A percentile compares a stretch with the other conserved stretches of the same genome.
Conservation (phyloP, 2,888 invertebrate species). For the Coleophora deauratella region DNA sequence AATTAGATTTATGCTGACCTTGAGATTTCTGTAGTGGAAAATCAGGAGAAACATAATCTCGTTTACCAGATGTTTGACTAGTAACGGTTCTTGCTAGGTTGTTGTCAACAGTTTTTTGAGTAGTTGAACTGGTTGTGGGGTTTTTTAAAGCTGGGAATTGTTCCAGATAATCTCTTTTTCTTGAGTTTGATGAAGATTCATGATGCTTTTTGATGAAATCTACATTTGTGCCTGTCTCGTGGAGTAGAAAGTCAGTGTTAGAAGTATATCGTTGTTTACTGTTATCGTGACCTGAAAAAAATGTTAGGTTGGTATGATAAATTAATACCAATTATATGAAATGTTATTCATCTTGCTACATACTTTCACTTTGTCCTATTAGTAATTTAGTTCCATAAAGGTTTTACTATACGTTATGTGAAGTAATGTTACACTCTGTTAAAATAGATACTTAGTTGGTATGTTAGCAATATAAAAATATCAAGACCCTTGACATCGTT, state of each 20-base stretch:
- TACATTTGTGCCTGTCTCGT: slow-evolving; percentile 39
- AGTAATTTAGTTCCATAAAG: too few species aligned
- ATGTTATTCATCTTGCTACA: too few species aligned
- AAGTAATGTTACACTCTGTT: too few species aligned
- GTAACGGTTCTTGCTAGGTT: not conserved
- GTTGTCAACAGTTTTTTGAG: not conserved
- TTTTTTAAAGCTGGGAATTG: not conserved
- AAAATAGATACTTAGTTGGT: too few species aligned
- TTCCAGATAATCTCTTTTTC: not conserved
- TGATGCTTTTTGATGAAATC: not conserved
- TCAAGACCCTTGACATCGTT: too few species aligned
- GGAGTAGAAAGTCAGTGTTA: slow-evolving; percentile 53
- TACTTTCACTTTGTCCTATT: too few species aligned
- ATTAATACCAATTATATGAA: too few species aligned
- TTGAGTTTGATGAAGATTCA: slow-evolving; percentile 10
- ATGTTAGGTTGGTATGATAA: too few species aligned
- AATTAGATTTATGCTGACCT: slow-evolving; percentile 9
- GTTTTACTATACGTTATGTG: too few species aligned
- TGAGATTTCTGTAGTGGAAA: slow-evolving; percentile 13
- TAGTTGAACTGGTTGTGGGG: not conserved
- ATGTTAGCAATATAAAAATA: too few species aligned
- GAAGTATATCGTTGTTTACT: slow-evolving; percentile 37
- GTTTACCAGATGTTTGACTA: slow-evolving; percentile 19
- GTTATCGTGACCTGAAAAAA: slow-evolving; percentile 38
- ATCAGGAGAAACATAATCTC: slow-evolving; percentile 26